Percentiles rank a stretch among this genome's conserved stretches.
These are phyloP conservation scores for Sceloporus tristichus DNA, from an alignment of 2,113 vertebrate genomes.

Conservation along the genomic window DNA sequence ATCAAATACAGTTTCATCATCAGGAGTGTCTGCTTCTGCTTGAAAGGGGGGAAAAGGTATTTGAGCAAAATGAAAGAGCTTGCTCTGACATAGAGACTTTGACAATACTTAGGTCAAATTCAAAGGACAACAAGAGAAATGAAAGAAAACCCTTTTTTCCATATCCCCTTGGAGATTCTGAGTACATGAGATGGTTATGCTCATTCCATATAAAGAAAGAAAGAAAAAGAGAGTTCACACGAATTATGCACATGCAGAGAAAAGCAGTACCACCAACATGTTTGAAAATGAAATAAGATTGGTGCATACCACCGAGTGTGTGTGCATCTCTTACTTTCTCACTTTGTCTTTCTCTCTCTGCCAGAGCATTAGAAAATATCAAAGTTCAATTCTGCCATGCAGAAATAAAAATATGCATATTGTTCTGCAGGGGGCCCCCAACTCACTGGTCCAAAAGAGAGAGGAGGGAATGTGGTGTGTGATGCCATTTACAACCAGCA, in stretches of 20 bases:
- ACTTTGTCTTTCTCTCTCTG: background rate
- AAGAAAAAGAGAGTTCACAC: background rate
- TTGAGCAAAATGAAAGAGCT: constrained; percentile 21
- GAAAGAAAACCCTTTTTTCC: constrained; percentile 18
- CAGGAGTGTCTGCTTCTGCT: constrained; percentile 49
- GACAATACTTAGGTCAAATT: constrained; percentile 47
- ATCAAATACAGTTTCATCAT: constrained; percentile 36
- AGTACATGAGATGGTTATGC: background rate
- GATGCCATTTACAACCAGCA: too few species aligned
- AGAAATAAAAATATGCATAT: too few species aligned
- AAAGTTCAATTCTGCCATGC: too few species aligned
- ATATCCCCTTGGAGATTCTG: constrained; percentile 28
- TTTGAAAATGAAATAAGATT: background rate
- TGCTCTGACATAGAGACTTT: constrained; percentile 14
- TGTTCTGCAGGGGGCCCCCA: too few species aligned
- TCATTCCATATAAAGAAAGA: background rate
- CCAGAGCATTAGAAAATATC: too few species aligned
- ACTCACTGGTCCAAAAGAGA: too few species aligned
- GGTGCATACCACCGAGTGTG: too few species aligned
- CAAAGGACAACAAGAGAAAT: constrained; percentile 28
- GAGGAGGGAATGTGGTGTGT: too few species aligned
- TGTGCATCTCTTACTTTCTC: background rate
- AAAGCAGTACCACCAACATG: background rate
- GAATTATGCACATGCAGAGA: background rate
- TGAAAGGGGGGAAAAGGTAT: background rate